Conservation (phyloP, 2,797 vertebrate species). For the Chelon auratus region DNA sequence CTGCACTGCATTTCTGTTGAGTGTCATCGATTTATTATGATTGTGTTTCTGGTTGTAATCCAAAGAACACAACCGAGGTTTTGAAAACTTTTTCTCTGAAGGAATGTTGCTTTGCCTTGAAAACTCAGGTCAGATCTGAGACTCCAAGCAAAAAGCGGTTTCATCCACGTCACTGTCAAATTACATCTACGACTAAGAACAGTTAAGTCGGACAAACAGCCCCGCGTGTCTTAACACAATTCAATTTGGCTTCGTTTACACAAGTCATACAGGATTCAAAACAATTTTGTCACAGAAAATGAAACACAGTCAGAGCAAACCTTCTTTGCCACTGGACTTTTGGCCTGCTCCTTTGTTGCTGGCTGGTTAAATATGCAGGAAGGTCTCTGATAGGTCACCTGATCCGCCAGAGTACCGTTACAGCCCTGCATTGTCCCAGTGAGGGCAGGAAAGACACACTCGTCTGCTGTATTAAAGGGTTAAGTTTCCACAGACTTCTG, state of each 20-base stretch:
- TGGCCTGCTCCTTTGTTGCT: slow-evolving; percentile 30
- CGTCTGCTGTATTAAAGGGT: slow-evolving; percentile 69
- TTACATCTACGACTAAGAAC: background rate
- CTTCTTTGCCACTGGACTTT: slow-evolving; percentile 7
- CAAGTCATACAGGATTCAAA: slow-evolving; percentile 20
- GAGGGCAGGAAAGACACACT: slow-evolving; percentile 51
- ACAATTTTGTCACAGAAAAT: slow-evolving; percentile 18
- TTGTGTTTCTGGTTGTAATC: background rate
- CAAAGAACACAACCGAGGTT: background rate
- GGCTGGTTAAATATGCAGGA: slow-evolving; percentile 79
- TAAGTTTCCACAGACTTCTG: slow-evolving; percentile 63
- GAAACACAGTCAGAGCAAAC: slow-evolving; percentile 25
- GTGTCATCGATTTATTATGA: background rate
- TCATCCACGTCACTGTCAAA: background rate
- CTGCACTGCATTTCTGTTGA: background rate
- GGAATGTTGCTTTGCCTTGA: background rate
- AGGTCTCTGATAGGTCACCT: slow-evolving; percentile 73
- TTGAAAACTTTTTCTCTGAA: slow-evolving; percentile 5
- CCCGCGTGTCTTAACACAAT: background rate
- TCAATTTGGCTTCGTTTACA: slow-evolving; percentile 19
- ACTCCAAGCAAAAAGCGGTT: background rate
- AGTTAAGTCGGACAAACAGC: slow-evolving; percentile 21
- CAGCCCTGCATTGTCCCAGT: slow-evolving; percentile 68
- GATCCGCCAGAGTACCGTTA: slow-evolving; percentile 76
- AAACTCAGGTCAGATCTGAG: slow-evolving; percentile 5